phyloP scores from a whole-genome alignment of 1,140 invertebrate genomes.

The Asbolus verrucosus region DNA sequence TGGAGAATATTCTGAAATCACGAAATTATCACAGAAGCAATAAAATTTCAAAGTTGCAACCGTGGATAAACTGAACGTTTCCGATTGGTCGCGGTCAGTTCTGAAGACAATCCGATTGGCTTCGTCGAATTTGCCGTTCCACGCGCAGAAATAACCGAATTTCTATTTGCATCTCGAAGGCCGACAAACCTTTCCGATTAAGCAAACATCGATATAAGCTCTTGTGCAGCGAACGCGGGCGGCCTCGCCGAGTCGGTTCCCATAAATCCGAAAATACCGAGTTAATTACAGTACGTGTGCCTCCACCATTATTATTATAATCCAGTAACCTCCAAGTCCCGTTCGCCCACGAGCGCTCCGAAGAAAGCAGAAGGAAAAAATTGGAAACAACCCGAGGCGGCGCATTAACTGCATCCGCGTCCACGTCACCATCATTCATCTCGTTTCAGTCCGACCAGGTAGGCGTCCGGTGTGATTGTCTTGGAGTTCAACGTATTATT shows the following conservation, averaged over 20 bases:
- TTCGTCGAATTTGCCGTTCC: too few species aligned
- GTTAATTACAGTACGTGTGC: conserved; percentile 15
- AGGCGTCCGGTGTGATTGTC: conserved; percentile 20
- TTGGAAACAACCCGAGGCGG: neutral
- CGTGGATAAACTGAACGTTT: too few species aligned
- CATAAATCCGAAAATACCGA: conserved; percentile 26
- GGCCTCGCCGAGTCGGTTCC: too few species aligned
- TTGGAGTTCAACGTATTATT: conserved; percentile 27
- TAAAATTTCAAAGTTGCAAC: neutral
- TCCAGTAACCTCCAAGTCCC: neutral
- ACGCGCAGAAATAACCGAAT: too few species aligned
- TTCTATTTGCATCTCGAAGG: too few species aligned
- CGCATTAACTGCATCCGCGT: neutral
- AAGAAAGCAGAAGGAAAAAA: conserved; percentile 6
- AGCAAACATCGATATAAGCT: too few species aligned
- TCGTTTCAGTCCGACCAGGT: neutral
- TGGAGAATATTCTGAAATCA: neutral
- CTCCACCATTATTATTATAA: conserved; percentile 8
- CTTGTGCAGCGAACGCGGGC: too few species aligned
- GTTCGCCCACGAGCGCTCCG: conserved; percentile 22
- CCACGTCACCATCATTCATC: neutral
- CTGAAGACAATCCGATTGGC: too few species aligned
- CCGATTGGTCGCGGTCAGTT: too few species aligned
- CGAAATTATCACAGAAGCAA: neutral
- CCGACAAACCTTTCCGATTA: too few species aligned